Evolutionary conservation across 1,140 invertebrate species (phyloP).

Genomic region (Scaptodrosophila lebanonensis): DNA sequence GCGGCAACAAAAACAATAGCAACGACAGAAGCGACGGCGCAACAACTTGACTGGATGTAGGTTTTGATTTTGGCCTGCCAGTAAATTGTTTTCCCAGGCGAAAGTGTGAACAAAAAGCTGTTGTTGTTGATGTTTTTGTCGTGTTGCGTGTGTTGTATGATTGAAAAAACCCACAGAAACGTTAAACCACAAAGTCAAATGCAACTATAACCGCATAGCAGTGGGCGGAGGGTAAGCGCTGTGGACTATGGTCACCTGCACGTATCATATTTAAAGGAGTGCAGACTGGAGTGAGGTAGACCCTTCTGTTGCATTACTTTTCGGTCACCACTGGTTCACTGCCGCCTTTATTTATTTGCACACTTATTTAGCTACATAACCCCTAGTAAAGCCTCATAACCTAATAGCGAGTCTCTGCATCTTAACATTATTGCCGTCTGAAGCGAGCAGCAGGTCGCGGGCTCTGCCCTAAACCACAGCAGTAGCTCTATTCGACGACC

Average conservation of each 20-base stretch:
- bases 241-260: too few species aligned
- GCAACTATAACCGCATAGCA: conserved; percentile 66
- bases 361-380: conserved; percentile 63
- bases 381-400: conserved; percentile 65
- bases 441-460: not conserved
- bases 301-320: too few species aligned
- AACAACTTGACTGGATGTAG: conserved; percentile 36
- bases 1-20: conserved; percentile 26
- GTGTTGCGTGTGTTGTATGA: not conserved
- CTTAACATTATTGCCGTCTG: conserved; percentile 65
- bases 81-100: conserved; percentile 69
- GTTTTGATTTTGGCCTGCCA: conserved; percentile 36
- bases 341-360: conserved; percentile 68
- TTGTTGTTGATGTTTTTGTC: too few species aligned
- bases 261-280: too few species aligned
- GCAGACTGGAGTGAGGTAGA: too few species aligned
- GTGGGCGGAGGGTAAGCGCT: conserved; percentile 36
- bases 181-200: conserved; percentile 73
- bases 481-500: too few species aligned
- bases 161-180: conserved; percentile 39
- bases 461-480: not conserved
- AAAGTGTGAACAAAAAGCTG: conserved; percentile 74
- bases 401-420: conserved; percentile 66
- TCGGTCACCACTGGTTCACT: too few species aligned
- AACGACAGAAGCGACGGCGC: conserved; percentile 3